A percentile compares a stretch with the other conserved stretches of the same genome.
Evolutionary conservation across 2,888 invertebrate genomes (phyloP).

Genomic region (Hypolimnas misippus): DNA sequence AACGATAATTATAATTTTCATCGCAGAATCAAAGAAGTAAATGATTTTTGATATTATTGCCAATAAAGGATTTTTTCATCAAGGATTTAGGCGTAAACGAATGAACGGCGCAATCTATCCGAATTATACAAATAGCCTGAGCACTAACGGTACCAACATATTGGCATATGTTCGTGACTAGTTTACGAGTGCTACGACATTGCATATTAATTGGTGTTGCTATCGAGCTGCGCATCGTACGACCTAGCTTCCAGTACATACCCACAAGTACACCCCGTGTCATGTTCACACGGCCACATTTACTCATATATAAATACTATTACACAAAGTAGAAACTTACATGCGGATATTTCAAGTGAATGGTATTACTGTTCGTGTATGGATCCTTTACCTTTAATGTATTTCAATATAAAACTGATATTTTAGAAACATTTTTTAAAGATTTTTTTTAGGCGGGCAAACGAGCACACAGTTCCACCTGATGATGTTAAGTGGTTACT

Average conservation of each 20-base stretch:
- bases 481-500: too few species aligned
- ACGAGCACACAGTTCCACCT: too few species aligned
- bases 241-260: slow-evolving; percentile 67
- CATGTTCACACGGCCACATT: slow-evolving; percentile 28
- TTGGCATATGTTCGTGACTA: slow-evolving; percentile 83
- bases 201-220: slow-evolving; percentile 82
- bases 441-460: too few species aligned
- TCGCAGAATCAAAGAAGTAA: not conserved
- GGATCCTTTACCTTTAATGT: not conserved
- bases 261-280: slow-evolving; percentile 41
- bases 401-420: not conserved
- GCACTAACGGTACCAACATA: slow-evolving; percentile 77
- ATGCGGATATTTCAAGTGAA: not conserved
- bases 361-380: not conserved
- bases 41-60: not conserved
- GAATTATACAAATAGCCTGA: slow-evolving; percentile 78
- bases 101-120: slow-evolving; percentile 61
- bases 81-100: slow-evolving; percentile 30
- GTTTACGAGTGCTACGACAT: slow-evolving; percentile 81
- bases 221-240: slow-evolving; percentile 75
- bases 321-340: not conserved
- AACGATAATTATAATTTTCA: not conserved
- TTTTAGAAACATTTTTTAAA: too few species aligned
- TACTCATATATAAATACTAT: slow-evolving; percentile 7
- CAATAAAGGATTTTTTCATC: slow-evolving; percentile 26